Base-by-base conservation (phyloP, 2,888 invertebrate genomes). In the Syrista parreyssii region DNA sequence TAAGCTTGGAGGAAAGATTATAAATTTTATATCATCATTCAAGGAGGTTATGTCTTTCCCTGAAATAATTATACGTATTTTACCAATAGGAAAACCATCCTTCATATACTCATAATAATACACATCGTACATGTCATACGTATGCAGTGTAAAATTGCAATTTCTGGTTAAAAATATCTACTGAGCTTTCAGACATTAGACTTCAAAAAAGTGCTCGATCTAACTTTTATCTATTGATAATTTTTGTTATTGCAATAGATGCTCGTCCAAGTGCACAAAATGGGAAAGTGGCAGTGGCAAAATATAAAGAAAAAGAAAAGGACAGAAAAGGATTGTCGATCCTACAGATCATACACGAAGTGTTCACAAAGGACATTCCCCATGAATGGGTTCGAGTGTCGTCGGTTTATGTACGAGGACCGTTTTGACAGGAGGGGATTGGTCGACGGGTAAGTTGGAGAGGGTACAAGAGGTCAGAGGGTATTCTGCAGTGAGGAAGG, bases 371-470 rank as follows among this genome's bases (percentile, higher is more conserved):
- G 55, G 71, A 71, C 32, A 71, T 32, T 71, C 31, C 31, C 71
- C 31, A 32, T 71, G 71, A 71, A 71, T 71, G 71, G 71, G 71
- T 71, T 71, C 71, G 71, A 71, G 71, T 71, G 71, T 71, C 71
- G 71, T 32, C 71, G 71, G 71, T 71, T 71, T 30, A 32, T 71
- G 71, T 71, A 71, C 32, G 32, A 71, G 71, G 31, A 32, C 31
- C 71, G 71, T 71, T 71, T 71, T 71, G 71, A 71, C 71, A 71
- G 32, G 71, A 71, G 71, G 71, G 71, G 71, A 32, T 71, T 71
- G 71, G 71, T 71, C 31, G 31, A 71, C 32, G 31, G 31, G 32
- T 31, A 15, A 71, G 71, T 71, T 23, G 71, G 71, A 31, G 71
- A 32, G 71, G 71, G 71, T 31, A 71, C 31, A 71, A 71, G 71